Conservation (phyloP, 2,888 invertebrate species). For the Petrolisthes manimaculis region DNA sequence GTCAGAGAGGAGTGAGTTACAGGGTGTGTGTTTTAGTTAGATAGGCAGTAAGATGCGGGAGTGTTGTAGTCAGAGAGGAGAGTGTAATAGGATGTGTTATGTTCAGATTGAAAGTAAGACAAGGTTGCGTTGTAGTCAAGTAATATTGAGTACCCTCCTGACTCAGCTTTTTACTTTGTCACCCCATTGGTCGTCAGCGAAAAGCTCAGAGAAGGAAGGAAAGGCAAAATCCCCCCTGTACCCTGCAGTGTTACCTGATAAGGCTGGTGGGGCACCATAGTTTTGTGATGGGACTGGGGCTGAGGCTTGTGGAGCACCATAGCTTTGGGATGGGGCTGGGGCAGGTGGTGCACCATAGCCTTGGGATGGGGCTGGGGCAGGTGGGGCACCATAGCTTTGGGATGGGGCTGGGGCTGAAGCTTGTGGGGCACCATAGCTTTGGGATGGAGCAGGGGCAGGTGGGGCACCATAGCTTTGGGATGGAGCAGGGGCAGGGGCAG, state of each 20-base stretch:
- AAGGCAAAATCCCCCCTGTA: not conserved
- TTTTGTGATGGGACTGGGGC: not conserved
- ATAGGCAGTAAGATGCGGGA: too few relatives aligned
- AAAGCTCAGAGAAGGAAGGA: not conserved
- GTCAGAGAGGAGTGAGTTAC: too few relatives aligned
- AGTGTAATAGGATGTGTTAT: too few relatives aligned
- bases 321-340: constrained; percentile 25
- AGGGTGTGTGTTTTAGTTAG: too few relatives aligned
- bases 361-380: not conserved
- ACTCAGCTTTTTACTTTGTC: not conserved
- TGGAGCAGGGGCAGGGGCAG: too few relatives aligned
- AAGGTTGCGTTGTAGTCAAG: too few relatives aligned
- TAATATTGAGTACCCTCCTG: too few relatives aligned
- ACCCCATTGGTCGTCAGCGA: not conserved
- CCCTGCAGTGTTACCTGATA: not conserved
- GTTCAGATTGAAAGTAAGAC: too few relatives aligned
- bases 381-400: constrained; percentile 11
- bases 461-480: too few relatives aligned
- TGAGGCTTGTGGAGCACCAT: not conserved
- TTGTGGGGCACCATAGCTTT: constrained; percentile 3
- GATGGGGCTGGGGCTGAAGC: not conserved
- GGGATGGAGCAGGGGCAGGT: not conserved
- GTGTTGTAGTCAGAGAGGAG: too few relatives aligned
- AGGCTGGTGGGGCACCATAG: not conserved
- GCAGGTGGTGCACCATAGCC: not conserved